Evolutionary conservation across 2,113 vertebrate genomes (phyloP).

Genomic region (Corythornis madagascariensis): DNA sequence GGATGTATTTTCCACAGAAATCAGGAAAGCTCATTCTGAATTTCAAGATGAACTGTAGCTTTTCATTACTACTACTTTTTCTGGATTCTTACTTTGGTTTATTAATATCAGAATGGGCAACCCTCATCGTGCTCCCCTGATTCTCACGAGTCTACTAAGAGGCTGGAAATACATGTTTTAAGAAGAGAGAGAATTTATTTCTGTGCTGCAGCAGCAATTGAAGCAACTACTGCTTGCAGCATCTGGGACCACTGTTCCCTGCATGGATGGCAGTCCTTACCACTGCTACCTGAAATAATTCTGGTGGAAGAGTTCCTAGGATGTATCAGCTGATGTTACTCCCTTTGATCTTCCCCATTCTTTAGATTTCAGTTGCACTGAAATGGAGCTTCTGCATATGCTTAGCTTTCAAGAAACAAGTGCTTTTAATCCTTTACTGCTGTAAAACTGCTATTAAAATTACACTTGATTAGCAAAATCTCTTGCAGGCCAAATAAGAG

Average conservation of each 20-base stretch:
- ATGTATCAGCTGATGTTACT: background rate
- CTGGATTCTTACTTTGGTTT: background rate
- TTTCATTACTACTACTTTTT: background rate
- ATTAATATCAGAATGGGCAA: background rate
- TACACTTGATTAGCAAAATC: constrained; percentile 7
- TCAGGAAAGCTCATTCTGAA: background rate
- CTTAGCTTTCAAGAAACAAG: background rate
- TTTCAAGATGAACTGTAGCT: background rate
- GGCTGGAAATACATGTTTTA: background rate
- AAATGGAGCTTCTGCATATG: background rate
- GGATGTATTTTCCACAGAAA: background rate
- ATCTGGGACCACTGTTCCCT: background rate
- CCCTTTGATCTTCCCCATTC: background rate
- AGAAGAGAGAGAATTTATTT: background rate
- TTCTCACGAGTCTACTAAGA: background rate
- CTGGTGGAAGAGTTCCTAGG: background rate
- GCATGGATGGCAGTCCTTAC: background rate
- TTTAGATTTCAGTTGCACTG: background rate
- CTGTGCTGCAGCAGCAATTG: background rate
- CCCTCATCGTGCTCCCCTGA: background rate
- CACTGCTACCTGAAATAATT: background rate
- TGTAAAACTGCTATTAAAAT: constrained; percentile 33
- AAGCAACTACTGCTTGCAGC: background rate
- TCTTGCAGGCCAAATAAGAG: constrained; percentile 11
- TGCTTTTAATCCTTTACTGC: background rate